phyloP scores from a whole-genome alignment of 2,797 vertebrate species.

The Ara ararauna region DNA sequence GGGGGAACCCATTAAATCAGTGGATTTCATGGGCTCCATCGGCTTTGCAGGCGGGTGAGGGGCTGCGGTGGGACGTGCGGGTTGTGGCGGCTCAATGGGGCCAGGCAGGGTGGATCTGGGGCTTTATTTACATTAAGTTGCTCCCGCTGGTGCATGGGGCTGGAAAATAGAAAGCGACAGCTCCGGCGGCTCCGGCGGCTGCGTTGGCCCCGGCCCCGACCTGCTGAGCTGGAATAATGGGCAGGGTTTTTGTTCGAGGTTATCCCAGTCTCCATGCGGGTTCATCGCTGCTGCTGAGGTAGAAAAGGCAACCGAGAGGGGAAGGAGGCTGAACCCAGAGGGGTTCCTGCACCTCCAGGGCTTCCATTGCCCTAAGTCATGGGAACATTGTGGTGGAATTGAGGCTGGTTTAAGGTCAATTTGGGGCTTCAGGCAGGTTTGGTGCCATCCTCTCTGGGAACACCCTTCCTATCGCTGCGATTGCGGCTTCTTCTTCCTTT shows the following conservation, averaged over 20 bases:
- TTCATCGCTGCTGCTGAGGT: not conserved
- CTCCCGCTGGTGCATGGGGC: not conserved
- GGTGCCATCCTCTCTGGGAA: not conserved
- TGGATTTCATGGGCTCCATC: not conserved
- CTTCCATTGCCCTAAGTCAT: rapidly evolving
- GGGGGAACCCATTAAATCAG: not conserved
- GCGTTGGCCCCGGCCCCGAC: not conserved
- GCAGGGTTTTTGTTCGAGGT: not conserved
- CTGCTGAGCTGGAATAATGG: not conserved
- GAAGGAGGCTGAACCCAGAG: rapidly evolving
- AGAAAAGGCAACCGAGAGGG: not conserved
- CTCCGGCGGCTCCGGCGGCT: not conserved
- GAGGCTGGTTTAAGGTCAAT: not conserved
- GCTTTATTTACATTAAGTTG: not conserved
- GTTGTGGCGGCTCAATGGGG: rapidly evolving
- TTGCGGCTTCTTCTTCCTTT: not conserved
- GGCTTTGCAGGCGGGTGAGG: rapidly evolving
- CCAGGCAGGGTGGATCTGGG: not conserved
- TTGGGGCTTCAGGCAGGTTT: not conserved
- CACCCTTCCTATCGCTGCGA: rapidly evolving
- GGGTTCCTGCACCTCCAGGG: not conserved
- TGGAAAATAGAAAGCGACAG: constrained; percentile 33
- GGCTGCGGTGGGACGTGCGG: rapidly evolving
- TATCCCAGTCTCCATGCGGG: rapidly evolving
- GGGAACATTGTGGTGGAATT: not conserved